Base-by-base conservation (phyloP, 1,140 invertebrate species). In the Halotydeus destructor region DNA sequence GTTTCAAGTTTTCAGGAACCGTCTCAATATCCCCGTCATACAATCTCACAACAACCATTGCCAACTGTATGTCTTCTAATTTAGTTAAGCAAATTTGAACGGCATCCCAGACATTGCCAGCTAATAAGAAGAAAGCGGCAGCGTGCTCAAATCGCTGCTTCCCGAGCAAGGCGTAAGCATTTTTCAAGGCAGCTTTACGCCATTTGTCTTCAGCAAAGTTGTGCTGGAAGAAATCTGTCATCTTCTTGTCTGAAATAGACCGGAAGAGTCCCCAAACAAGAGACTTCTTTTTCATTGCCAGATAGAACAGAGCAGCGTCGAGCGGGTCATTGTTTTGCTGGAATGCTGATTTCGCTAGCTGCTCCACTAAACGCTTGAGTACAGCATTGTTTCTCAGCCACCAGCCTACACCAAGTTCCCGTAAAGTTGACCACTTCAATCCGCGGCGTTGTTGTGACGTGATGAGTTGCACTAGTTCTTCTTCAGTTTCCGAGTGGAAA, bases 221-320 rank as follows among this genome's bases (percentile, higher is more conserved):
- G 56, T 97, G 88, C 6, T 76, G 62, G 58, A 98, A 99, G 62
- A 99, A 99, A 3, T 67, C 60, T 1, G 81, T 83, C 89, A 98
- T 97, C 53, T 79, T 76, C 8, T 79, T 75, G 54, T 98, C 82
- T 39, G 79, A 77, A 42, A 46, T 46, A 44, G 49, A 89, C 44
- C 85, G 68, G 60, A 88, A 99, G 3, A 99, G 60, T 3, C 88
- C 91, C 79, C 88, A 96, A 0, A 99, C 70, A 5, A 98, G 63
- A 54, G 77, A 89, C 55, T 97, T 94, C 65, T 97, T 98, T 57
- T 83, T 91, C 86, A 98, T 89, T 3, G 93, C 91, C 38, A 99
- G 62, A 59, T 98, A 99, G 59, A 86, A 97, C 9, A 99, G 65
- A 1, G 93, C 88, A 4, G 93, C 86, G 59, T 99, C 94, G 54